Base-by-base conservation (phyloP, 2,113 vertebrate genomes). In the Sapayoa aenigma region DNA sequence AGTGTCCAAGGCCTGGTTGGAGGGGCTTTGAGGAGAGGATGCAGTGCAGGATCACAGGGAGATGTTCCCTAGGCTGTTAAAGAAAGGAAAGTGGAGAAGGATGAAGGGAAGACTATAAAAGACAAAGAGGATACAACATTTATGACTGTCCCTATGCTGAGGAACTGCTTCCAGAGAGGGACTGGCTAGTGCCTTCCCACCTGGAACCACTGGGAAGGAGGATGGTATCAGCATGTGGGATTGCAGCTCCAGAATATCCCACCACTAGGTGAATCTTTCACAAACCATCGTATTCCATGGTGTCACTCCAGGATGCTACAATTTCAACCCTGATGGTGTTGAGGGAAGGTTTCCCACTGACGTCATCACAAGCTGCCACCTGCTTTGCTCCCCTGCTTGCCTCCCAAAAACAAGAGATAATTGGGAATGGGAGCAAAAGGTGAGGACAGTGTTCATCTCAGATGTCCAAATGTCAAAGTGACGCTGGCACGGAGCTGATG, bases 251-350 rank as follows among this genome's bases (percentile, higher is more conserved):
- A 2, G 6, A 35, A 17, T n/a, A n/a, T n/a, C 19, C 50, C 37
- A n/a, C n/a, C n/a, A n/a, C n/a, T n/a, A n/a, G n/a, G n/a, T n/a
- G n/a, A n/a, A n/a, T n/a, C n/a, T n/a, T n/a, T n/a, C n/a, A n/a
- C n/a, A n/a, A n/a, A n/a, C n/a, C n/a, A n/a, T n/a, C n/a, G n/a
- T n/a, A n/a, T n/a, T n/a, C n/a, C n/a, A n/a, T n/a, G n/a, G n/a
- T 1, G 73, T 6, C 71, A 39, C n/a, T 5, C 59, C n/a, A 37
- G 49, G 53, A 41, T n/a, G 49, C n/a, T 39, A 9, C 65, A 80
- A 90, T 33, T 75, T 42, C 28, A 44, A 0, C 28, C 16, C 37
- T 0, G 0, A 49, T 0, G 1, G 24, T 39, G 24, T 30, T 28
- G 55, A 50, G 15, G 21, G 41, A 84, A 82, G 22, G 9, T 30